These are phyloP conservation scores for Galeruca laticollis DNA, from an alignment of 2,888 invertebrate species.

Conservation along the genomic window DNA sequence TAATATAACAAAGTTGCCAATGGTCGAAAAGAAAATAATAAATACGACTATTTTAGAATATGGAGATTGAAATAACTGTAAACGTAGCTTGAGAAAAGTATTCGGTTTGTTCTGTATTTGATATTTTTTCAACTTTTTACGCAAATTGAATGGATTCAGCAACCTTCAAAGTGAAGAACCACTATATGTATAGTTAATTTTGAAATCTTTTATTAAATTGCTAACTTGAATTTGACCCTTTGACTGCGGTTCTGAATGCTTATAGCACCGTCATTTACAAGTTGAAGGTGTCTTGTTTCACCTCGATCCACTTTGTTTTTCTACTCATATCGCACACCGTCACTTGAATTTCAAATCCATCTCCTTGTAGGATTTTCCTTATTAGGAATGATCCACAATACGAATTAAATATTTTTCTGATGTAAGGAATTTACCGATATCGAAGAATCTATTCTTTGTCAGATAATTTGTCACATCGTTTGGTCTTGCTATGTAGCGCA, in stretches of 20 bases:
- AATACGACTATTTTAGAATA: too few species aligned
- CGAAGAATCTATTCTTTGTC: conserved; percentile 40
- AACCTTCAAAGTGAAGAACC: neutral
- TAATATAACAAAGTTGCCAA: too few species aligned
- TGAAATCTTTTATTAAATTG: too few species aligned
- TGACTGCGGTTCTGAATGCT: neutral
- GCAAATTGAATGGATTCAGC: neutral
- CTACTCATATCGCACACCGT: conserved; percentile 50
- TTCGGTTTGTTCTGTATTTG: too few species aligned
- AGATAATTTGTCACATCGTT: conserved; percentile 47
- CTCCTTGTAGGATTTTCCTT: conserved; percentile 46
- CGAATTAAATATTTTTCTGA: conserved; percentile 46
- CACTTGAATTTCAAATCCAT: conserved; percentile 50
- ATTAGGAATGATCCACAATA: conserved; percentile 40
- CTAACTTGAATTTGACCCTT: neutral
- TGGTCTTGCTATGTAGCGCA: conserved; percentile 35
- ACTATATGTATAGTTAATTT: too few species aligned
- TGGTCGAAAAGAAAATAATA: too few species aligned
- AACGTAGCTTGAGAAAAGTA: too few species aligned
- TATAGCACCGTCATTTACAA: conserved; percentile 51
- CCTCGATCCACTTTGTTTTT: conserved; percentile 56
- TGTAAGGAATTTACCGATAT: conserved; percentile 44
- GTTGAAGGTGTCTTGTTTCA: conserved; percentile 56
- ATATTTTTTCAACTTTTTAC: too few species aligned
- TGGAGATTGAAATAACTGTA: too few species aligned